phyloP scores from a whole-genome alignment of 2,888 invertebrate species.

The Ormyrus labotus region DNA sequence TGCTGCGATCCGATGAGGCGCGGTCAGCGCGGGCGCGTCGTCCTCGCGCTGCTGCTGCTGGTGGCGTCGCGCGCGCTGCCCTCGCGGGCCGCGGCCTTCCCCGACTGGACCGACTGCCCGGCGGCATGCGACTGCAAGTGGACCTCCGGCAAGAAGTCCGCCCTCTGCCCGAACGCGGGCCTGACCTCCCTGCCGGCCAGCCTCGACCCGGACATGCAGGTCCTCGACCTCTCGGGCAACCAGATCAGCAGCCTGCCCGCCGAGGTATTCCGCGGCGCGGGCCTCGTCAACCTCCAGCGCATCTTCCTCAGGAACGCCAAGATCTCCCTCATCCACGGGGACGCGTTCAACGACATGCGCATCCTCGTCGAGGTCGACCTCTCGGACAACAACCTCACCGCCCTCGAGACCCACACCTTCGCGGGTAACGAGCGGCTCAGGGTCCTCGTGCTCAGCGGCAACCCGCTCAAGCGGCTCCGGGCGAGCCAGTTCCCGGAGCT shows the following conservation, averaged over 20 bases:
- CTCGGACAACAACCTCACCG: constrained; percentile 87
- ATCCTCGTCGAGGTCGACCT: constrained; percentile 92
- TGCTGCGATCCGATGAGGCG: constrained; percentile 56
- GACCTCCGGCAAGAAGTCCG: constrained; percentile 94
- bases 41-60: constrained; percentile 69
- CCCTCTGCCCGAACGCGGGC: constrained; percentile 88
- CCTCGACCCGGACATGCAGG: constrained; percentile 87
- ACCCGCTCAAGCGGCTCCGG: constrained; percentile 85
- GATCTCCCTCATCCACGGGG: constrained; percentile 85
- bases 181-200: constrained; percentile 86
- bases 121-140: constrained; percentile 93
- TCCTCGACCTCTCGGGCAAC: constrained; percentile 90
- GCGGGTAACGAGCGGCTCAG: constrained; percentile 89
- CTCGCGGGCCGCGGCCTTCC: constrained; percentile 77
- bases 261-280: constrained; percentile 87
- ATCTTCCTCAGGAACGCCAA: constrained; percentile 87
- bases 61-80: constrained; percentile 64
- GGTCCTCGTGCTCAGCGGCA: constrained; percentile 87
- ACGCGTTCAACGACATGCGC: constrained; percentile 90
- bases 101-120: constrained; percentile 93
- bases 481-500: constrained; percentile 89
- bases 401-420: constrained; percentile 87
- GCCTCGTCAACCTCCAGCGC: constrained; percentile 89
- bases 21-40: constrained; percentile 67
- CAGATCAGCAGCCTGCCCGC: constrained; percentile 85